Percentiles rank a stretch among this genome's conserved stretches.
phyloP scores from a whole-genome alignment of 1,140 invertebrate species.

The Drosophila biarmipes region DNA sequence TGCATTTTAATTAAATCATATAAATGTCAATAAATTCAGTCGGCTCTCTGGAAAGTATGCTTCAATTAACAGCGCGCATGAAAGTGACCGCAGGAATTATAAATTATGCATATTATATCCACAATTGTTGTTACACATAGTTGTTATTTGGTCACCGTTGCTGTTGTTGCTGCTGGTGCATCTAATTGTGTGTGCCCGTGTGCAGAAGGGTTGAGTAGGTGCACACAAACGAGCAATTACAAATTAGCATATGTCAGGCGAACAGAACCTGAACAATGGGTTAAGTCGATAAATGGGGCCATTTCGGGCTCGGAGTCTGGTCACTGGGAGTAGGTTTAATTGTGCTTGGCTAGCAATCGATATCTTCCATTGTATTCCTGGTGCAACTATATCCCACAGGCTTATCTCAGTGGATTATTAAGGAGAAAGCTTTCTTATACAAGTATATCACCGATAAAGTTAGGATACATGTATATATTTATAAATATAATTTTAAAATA shows the following conservation, averaged over 20 bases:
- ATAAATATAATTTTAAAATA: too few relatives aligned
- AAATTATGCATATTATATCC: constrained; percentile 55
- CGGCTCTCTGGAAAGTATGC: constrained; percentile 40
- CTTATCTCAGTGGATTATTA: background rate
- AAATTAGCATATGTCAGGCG: constrained; percentile 30
- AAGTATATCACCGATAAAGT: too few relatives aligned
- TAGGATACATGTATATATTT: too few relatives aligned
- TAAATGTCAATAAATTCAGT: constrained; percentile 68
- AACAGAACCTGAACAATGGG: constrained; percentile 11
- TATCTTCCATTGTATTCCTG: background rate
- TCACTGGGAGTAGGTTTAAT: constrained; percentile 1
- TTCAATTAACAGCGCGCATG: constrained; percentile 64
- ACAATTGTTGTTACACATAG: constrained; percentile 52
- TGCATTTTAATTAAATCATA: constrained; percentile 68
- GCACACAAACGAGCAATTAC: constrained; percentile 21
- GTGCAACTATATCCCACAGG: background rate
- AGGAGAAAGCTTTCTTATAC: background rate
- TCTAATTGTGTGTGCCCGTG: constrained; percentile 22
- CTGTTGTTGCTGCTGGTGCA: constrained; percentile 2
- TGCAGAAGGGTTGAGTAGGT: background rate
- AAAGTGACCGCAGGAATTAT: constrained; percentile 59
- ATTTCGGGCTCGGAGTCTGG: background rate
- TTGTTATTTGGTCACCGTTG: constrained; percentile 15
- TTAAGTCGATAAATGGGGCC: constrained; percentile 12
- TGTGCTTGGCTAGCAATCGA: background rate